Percentiles rank a stretch among this genome's conserved stretches.
Conservation (phyloP, 2,888 invertebrate genomes). For the Thelaira solivaga region DNA sequence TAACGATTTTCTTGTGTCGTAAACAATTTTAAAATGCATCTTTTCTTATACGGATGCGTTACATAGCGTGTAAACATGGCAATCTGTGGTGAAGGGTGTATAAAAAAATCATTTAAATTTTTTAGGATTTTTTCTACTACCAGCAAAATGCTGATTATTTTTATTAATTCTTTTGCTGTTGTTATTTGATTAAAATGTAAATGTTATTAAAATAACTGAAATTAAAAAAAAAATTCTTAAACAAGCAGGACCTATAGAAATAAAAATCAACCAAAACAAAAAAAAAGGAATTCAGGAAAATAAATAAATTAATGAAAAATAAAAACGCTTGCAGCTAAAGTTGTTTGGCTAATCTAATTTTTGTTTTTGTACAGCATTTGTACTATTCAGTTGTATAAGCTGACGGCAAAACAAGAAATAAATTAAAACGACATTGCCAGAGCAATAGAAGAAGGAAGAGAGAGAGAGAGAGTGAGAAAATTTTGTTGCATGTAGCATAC, state of each 20-base stretch:
- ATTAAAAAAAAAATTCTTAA: not conserved
- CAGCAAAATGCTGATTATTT: slow-evolving; percentile 9
- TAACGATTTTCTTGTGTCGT: no score
- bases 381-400: slow-evolving; percentile 18
- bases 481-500: slow-evolving; percentile 23
- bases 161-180: not conserved
- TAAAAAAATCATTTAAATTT: no score
- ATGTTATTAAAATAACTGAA: slow-evolving; percentile 36
- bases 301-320: slow-evolving; percentile 39
- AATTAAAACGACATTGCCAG: slow-evolving; percentile 50
- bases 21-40: no score
- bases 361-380: slow-evolving; percentile 28
- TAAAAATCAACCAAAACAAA: not conserved
- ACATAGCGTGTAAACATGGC: no score
- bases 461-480: no score
- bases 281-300: slow-evolving; percentile 9
- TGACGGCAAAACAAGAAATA: slow-evolving; percentile 45
- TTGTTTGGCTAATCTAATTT: slow-evolving; percentile 58
- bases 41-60: no score
- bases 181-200: slow-evolving; percentile 55
- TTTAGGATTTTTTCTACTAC: no score
- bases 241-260: not conserved
- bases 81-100: no score
- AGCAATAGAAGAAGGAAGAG: no score
- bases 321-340: slow-evolving; percentile 36